Percentiles rank a stretch among this genome's conserved stretches.
phyloP scores from a whole-genome alignment of 2,113 vertebrate species.

The Natator depressus region DNA sequence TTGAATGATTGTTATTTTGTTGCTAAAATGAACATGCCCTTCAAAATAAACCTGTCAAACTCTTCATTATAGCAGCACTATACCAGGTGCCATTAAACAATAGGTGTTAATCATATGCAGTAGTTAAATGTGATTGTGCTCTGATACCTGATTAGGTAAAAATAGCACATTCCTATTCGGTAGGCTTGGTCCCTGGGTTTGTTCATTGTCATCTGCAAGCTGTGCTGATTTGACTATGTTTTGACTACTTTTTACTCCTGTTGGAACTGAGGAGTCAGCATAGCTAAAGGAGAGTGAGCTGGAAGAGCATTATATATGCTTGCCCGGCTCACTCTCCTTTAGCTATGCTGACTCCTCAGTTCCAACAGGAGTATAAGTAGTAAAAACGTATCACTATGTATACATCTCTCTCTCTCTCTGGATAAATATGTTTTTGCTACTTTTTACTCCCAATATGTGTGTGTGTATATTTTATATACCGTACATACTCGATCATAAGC shows the following conservation, averaged over 20 bases:
- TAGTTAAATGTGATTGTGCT: rapidly evolving
- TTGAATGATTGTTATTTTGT: neutral
- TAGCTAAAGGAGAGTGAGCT: neutral
- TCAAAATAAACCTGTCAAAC: neutral
- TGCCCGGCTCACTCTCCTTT: neutral
- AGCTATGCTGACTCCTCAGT: neutral
- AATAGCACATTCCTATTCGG: neutral
- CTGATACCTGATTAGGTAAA: rapidly evolving
- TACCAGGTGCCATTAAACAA: neutral
- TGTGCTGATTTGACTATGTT: neutral
- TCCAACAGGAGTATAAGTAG: neutral
- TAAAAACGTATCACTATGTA: neutral
- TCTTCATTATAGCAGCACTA: neutral
- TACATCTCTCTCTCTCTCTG: too few species aligned
- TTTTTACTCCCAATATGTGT: neutral
- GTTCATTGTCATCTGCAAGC: neutral
- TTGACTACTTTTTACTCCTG: neutral
- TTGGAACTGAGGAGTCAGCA: neutral
- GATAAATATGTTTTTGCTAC: neutral
- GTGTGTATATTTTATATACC: too few species aligned
- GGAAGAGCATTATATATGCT: neutral
- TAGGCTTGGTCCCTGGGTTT: neutral
- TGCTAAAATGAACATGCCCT: neutral
- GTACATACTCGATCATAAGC: too few species aligned
- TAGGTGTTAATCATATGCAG: neutral